Percentiles rank a stretch among this genome's conserved stretches.
phyloP scores from a whole-genome alignment of 1,140 invertebrate species.

The Geopemphigus sp. region DNA sequence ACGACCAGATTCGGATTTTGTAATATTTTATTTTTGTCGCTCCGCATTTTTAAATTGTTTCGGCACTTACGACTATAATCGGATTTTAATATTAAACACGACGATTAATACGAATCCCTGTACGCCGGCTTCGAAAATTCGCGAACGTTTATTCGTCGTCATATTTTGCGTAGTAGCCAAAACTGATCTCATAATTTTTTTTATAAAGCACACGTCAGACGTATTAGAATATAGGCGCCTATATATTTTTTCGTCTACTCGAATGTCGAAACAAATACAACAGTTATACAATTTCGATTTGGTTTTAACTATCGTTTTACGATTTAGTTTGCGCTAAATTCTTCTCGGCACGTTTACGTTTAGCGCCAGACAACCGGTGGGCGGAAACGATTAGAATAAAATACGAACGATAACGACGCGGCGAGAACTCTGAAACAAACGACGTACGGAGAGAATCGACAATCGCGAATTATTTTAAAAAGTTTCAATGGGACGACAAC shows the following conservation, averaged over 20 bases:
- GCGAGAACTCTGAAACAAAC: too few relatives aligned
- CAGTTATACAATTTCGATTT: too few relatives aligned
- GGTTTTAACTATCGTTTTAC: too few relatives aligned
- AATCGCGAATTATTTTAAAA: too few relatives aligned
- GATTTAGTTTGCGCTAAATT: too few relatives aligned
- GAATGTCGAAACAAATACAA: background rate
- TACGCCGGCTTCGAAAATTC: background rate
- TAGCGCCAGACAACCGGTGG: too few relatives aligned
- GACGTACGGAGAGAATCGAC: too few relatives aligned
- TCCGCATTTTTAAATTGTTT: background rate
- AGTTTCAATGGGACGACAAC: too few relatives aligned
- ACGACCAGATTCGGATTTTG: background rate
- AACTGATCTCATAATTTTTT: slow-evolving; percentile 16
- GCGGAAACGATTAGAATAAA: too few relatives aligned
- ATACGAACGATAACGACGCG: too few relatives aligned
- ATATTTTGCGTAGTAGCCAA: background rate
- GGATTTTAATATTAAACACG: slow-evolving; percentile 13
- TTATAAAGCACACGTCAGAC: background rate
- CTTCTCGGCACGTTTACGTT: too few relatives aligned
- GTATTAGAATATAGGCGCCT: background rate
- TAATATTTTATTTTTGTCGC: background rate
- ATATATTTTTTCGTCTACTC: background rate
- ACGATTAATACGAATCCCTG: background rate
- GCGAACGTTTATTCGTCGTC: background rate
- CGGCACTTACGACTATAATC: background rate